Percentiles rank a stretch among this genome's conserved stretches.
These are phyloP conservation scores for Dascillus cervinus DNA, from an alignment of 2,888 invertebrate genomes.

Conservation along the genomic window DNA sequence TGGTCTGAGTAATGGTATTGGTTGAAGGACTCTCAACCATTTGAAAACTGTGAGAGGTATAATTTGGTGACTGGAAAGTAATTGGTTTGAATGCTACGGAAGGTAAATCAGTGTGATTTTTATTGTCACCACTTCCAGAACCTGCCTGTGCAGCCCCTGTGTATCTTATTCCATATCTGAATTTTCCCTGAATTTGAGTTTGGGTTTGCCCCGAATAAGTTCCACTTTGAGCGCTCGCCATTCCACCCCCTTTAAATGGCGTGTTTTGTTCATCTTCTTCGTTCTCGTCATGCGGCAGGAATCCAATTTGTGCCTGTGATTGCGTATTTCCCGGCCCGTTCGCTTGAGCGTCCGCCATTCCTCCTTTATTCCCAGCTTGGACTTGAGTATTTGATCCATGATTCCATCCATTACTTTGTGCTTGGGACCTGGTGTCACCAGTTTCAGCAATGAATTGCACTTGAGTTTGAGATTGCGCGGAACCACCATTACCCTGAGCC, in stretches of 20 bases:
- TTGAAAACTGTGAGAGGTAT: neutral
- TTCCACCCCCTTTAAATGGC: slow-evolving; percentile 68
- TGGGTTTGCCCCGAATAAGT: slow-evolving; percentile 71
- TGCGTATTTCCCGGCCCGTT: slow-evolving; percentile 78
- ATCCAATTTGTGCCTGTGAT: slow-evolving; percentile 83
- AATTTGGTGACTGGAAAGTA: slow-evolving; percentile 3
- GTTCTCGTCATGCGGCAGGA: slow-evolving; percentile 63
- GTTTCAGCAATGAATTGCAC: slow-evolving; percentile 68
- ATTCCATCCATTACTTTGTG: slow-evolving; percentile 66
- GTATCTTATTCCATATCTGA: slow-evolving; percentile 50
- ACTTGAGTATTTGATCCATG: slow-evolving; percentile 76
- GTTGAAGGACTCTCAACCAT: too few relatives aligned
- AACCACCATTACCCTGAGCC: slow-evolving; percentile 63
- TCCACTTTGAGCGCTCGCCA: slow-evolving; percentile 72
- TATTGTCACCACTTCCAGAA: slow-evolving; percentile 58
- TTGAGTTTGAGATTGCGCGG: slow-evolving; percentile 69
- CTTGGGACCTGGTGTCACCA: slow-evolving; percentile 67
- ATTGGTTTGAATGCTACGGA: slow-evolving; percentile 21
- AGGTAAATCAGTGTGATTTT: slow-evolving; percentile 30
- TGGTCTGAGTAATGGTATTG: neutral
- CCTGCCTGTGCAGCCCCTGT: slow-evolving; percentile 75
- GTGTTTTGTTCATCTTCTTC: slow-evolving; percentile 47
- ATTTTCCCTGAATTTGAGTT: slow-evolving; percentile 74
- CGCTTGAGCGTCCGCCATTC: slow-evolving; percentile 79
- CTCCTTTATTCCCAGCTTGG: slow-evolving; percentile 73